Percentiles rank a stretch among this genome's conserved stretches.
Evolutionary conservation across 2,113 vertebrate genomes (phyloP).

Genomic region (Oriolus oriolus): DNA sequence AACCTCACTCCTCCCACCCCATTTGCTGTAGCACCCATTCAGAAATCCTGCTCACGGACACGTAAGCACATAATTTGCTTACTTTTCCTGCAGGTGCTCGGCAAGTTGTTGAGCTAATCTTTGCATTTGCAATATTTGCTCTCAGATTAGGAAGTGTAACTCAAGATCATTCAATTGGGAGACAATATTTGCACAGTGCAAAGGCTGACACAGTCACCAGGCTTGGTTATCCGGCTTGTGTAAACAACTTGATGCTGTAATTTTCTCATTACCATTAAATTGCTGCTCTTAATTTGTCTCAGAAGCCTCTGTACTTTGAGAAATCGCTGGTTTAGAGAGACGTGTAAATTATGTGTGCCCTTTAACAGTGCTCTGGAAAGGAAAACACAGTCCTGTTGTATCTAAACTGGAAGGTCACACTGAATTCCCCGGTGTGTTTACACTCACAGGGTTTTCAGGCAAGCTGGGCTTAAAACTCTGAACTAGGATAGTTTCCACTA

Average conservation of each 20-base stretch:
- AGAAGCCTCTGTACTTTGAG: background rate
- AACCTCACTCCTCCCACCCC: background rate
- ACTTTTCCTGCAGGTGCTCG: background rate
- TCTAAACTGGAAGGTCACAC: background rate
- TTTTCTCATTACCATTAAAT: conserved; percentile 33
- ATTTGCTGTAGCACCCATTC: background rate
- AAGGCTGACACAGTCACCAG: background rate
- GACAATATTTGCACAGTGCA: background rate
- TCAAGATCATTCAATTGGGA: background rate
- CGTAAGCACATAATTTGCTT: background rate
- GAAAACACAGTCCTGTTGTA: background rate
- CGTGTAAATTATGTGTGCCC: background rate
- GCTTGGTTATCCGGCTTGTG: background rate
- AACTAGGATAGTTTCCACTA: background rate
- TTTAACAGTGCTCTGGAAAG: background rate
- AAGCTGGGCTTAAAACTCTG: background rate
- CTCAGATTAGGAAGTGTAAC: background rate
- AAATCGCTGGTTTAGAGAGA: background rate
- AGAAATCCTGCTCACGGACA: background rate
- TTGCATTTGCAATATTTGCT: background rate
- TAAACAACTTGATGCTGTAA: conserved; percentile 8
- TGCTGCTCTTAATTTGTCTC: background rate
- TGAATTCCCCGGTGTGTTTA: background rate
- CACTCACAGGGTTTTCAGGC: background rate
- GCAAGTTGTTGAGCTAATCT: background rate